Evolutionary conservation across 2,113 vertebrate genomes (phyloP), one percentile per base, ranked within the genome.

Genomic region (Narcine bancroftii): DNA sequence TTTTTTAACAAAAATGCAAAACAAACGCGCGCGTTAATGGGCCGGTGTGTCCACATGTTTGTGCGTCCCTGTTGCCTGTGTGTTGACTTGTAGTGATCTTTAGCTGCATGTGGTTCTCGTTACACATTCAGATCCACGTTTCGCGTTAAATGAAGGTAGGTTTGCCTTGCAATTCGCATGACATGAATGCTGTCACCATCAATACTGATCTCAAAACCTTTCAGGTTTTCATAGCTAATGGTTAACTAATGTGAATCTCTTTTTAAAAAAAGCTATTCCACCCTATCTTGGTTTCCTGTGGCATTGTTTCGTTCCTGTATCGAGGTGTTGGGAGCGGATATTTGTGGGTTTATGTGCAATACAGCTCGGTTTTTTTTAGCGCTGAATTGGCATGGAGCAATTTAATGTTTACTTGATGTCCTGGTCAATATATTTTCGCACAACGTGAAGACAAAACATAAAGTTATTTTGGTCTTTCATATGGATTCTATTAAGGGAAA

Each of bases 371-470:
- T 91, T 71, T 47, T 91, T 91, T 91, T 39, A 24, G 24, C 36
- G 63, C 39, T 47, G 63, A 47, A 91, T 24, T 69, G 89, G 89
- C 89, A 66, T 91, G 63, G 81, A 65, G 39, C 89, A 45, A 10
- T 69, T 91, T 39, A 91, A 69, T 66, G 87, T 91, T 91, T 91
- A 91, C 89, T 91, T 91, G 63, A 71, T 91, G 65, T 91, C 42
- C 24, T 47, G 65, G 42, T 45, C 53, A 33, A 45, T 91, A 91
- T 91, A 71, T 69, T 91, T 91, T 91, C 89, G 89, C 39, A 71
- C 63, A 69, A 45, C 36, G 26, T 91, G 39, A 91, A 45, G 45
- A 33, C 65, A 69, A 91, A 39, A 33, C 63, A 69, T 69, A 69
- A 69, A 91, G 65, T 39, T 91, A 91, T 69, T 66, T 47, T 91